Base-by-base conservation (phyloP, 2,888 invertebrate species). In the Dorcus hopei region DNA sequence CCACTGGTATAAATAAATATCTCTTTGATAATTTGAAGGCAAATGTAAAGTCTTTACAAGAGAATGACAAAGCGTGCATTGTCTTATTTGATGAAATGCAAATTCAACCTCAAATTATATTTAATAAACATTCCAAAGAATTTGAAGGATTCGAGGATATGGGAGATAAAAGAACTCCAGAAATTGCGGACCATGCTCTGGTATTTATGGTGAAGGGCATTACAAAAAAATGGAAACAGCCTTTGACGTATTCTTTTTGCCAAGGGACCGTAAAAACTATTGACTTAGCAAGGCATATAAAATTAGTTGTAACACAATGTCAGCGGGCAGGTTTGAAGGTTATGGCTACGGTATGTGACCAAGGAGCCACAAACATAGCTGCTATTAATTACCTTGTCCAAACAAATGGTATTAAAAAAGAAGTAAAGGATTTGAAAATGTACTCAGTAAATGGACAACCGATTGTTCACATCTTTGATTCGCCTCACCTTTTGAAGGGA, bases 331-430 rank as follows among this genome's bases (percentile, higher is more conserved):
- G 53, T 23, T 38, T 53, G 9, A 23, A 11, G 9, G 45, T 53
- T n/a, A 23, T 53, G 14, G 33, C 23, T 45, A 38, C 47, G 6
- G 38, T 53, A 45, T 43, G 53, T 45, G 53, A 53, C 16, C 53
- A 53, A 45, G 14, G 45, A n/a, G 26, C 53, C 9, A 43, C 53
- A n/a, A 53, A 53, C 47, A 16, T 38, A 11, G 19, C 26, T 8
- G 53, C 53, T 7, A 33, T 53, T n/a, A 52, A 52, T 9, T 11
- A 45, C 3, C 33, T 47, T 9, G 6, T 52, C 9, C 14, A 23
- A 26, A 14, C 14, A 3, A 33, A 14, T 5, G 11, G 9, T 8
- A 23, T 9, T 9, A 9, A 38, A 38, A 8, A n/a, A 26, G 8
- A 3, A n/a, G 38, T 16, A 14, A 38, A 49, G 5, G 7, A 19